These are phyloP conservation scores for Chydorus sphaericus DNA, from an alignment of 2,888 invertebrate species.

Conservation along the genomic window DNA sequence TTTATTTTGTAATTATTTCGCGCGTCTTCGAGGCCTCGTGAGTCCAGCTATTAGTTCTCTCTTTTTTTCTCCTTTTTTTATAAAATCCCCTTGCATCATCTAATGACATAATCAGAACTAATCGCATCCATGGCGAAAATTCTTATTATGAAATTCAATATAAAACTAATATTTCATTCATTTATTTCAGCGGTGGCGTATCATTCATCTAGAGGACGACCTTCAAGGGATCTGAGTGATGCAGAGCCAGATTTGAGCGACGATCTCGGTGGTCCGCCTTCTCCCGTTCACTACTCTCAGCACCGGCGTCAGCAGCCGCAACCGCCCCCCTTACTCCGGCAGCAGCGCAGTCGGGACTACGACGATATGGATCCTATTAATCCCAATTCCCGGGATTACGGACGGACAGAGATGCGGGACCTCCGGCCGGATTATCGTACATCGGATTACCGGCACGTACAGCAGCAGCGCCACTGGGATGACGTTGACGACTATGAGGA, in stretches of 20 bases:
- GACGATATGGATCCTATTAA: neutral
- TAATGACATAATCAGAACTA: too few species aligned
- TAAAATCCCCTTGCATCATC: neutral
- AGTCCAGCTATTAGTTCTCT: neutral
- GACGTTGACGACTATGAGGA: neutral
- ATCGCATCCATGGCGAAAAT: too few species aligned
- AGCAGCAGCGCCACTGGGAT: neutral
- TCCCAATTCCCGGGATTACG: too few species aligned
- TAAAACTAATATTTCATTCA: neutral
- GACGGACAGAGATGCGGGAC: too few species aligned
- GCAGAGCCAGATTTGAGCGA: slow-evolving; percentile 4
- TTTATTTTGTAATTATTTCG: neutral
- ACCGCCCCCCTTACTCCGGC: neutral
- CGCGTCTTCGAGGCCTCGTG: neutral
- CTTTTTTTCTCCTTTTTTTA: neutral
- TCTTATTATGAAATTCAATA: too few species aligned
- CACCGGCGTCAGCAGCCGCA: neutral
- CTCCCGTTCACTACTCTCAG: neutral
- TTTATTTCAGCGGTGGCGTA: neutral
- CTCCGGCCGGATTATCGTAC: neutral
- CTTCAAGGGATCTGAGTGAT: slow-evolving; percentile 1
- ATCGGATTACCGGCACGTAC: neutral
- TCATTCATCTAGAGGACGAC: slow-evolving; percentile 8
- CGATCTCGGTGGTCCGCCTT: slow-evolving; percentile 1
- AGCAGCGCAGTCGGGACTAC: neutral